Percentiles rank a stretch among this genome's conserved stretches.
phyloP scores from a whole-genome alignment of 2,113 vertebrate species.

The Ochotona princeps region DNA sequence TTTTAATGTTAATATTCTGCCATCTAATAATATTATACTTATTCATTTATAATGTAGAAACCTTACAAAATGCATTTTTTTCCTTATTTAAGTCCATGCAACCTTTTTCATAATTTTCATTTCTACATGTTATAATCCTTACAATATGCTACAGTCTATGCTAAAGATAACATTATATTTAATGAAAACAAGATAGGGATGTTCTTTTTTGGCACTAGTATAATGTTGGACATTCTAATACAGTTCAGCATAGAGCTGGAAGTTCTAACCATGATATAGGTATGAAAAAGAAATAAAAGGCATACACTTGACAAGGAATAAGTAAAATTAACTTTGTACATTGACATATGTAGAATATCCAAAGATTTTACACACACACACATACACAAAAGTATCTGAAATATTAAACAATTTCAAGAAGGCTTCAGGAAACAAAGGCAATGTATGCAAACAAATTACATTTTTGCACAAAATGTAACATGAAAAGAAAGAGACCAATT shows the following conservation, averaged over 20 bases:
- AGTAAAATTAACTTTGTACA: slow-evolving; percentile 31
- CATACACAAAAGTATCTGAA: background rate
- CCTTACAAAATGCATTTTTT: background rate
- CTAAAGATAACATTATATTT: background rate
- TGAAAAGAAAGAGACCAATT: slow-evolving; percentile 13
- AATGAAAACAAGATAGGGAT: slow-evolving; percentile 41
- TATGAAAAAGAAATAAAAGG: slow-evolving; percentile 23
- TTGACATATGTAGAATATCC: background rate
- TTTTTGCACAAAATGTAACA: slow-evolving; percentile 27
- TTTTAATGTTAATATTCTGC: no score
- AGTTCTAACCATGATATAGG: slow-evolving; percentile 4
- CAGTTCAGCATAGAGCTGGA: background rate
- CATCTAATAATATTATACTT: background rate
- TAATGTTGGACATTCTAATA: background rate
- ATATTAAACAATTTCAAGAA: slow-evolving; percentile 26
- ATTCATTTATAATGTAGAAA: background rate
- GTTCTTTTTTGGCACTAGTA: background rate
- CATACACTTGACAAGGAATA: background rate
- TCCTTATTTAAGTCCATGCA: background rate
- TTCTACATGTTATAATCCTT: background rate
- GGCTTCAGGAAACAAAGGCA: background rate
- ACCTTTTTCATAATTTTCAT: background rate
- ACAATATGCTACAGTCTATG: background rate
- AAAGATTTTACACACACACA: background rate
- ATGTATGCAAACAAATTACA: background rate